These are phyloP conservation scores for Labia minor DNA, from an alignment of 2,888 invertebrate genomes.

Conservation along the genomic window DNA sequence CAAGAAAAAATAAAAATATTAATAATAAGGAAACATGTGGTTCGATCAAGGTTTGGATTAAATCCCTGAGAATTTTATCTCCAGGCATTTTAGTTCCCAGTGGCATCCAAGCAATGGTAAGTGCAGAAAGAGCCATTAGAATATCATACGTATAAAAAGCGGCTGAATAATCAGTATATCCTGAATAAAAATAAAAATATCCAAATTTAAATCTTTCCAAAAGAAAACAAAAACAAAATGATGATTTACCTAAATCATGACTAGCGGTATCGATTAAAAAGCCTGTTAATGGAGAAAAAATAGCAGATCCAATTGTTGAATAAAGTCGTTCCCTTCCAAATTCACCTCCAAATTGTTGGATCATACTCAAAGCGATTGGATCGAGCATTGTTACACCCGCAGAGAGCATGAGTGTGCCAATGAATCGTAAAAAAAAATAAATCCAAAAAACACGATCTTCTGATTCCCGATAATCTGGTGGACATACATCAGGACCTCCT, in stretches of 20 bases:
- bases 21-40: constrained; percentile 71
- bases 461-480: constrained; percentile 67
- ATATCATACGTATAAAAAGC: constrained; percentile 75
- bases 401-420: constrained; percentile 69
- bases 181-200: constrained; percentile 35
- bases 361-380: constrained; percentile 74
- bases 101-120: constrained; percentile 67
- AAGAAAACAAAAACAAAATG: background rate
- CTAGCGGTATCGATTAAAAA: constrained; percentile 63
- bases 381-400: constrained; percentile 83
- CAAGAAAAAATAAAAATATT: constrained; percentile 66
- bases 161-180: constrained; percentile 75
- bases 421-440: constrained; percentile 66
- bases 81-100: constrained; percentile 65
- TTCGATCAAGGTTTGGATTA: constrained; percentile 63
- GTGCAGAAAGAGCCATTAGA: constrained; percentile 57
- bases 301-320: constrained; percentile 71
- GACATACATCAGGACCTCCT: constrained; percentile 67
- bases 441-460: constrained; percentile 71
- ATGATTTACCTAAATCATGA: constrained; percentile 34
- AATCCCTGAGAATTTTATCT: constrained; percentile 63
- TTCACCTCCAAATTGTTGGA: constrained; percentile 71
- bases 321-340: constrained; percentile 70
- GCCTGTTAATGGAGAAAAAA: constrained; percentile 70
- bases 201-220: background rate